phyloP scores from a whole-genome alignment of 2,113 vertebrate genomes.

The Chamaetylas fuelleborni region DNA sequence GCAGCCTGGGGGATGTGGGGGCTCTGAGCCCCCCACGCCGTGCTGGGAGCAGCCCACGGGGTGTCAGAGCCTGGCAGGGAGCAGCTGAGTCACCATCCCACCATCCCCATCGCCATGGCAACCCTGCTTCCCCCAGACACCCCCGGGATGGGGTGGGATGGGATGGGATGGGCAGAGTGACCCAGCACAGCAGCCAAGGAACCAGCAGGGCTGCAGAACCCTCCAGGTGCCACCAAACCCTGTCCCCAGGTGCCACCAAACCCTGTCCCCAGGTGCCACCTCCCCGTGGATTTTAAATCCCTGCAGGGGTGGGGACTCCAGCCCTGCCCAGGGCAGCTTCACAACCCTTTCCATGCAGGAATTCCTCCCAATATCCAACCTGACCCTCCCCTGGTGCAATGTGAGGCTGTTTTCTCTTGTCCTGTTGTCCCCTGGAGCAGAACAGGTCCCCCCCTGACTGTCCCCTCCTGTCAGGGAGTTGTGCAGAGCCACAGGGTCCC shows the following conservation, averaged over 20 bases:
- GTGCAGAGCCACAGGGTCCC: neutral
- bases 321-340: neutral
- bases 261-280: neutral
- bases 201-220: neutral
- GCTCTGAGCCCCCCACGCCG: neutral
- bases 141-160: too few species aligned
- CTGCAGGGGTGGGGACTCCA: neutral
- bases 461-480: neutral
- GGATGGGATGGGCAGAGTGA: too few species aligned
- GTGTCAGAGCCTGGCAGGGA: neutral
- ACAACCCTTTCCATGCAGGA: neutral
- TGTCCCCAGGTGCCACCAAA: neutral
- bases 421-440: neutral
- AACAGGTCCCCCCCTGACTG: neutral
- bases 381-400: fast-evolving
- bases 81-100: neutral
- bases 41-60: neutral
- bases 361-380: neutral
- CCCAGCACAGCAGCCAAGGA: neutral
- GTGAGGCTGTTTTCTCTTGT: neutral
- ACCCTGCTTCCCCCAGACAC: neutral
- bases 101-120: neutral
- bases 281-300: fast-evolving
- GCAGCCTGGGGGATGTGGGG: neutral
- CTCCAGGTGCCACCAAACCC: neutral